Evolutionary conservation across 2,888 invertebrate genomes (phyloP).

Genomic region (Troides helena): DNA sequence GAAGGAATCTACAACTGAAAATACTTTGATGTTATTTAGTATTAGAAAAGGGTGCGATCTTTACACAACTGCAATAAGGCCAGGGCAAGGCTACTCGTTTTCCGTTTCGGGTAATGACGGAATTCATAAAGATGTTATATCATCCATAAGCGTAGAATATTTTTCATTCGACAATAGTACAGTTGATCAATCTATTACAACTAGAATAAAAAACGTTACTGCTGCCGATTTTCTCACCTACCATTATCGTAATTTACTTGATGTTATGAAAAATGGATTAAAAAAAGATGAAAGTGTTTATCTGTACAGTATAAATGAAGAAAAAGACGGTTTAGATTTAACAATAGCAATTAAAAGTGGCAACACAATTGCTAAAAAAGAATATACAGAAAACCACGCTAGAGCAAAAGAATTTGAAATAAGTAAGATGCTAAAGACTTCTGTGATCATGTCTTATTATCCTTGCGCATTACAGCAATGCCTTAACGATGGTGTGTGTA

Average conservation of each 20-base stretch:
- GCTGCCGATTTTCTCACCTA: slow-evolving; percentile 88
- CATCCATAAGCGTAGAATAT: slow-evolving; percentile 91
- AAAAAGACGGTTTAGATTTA: slow-evolving; percentile 83
- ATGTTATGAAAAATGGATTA: slow-evolving; percentile 84
- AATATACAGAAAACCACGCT: slow-evolving; percentile 83
- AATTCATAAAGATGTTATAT: slow-evolving; percentile 91
- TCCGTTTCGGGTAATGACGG: slow-evolving; percentile 95
- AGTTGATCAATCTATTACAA: slow-evolving; percentile 89
- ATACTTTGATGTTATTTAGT: slow-evolving; percentile 80
- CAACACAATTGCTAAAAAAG: slow-evolving; percentile 82
- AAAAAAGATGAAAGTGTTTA: slow-evolving; percentile 83
- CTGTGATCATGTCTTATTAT: slow-evolving; percentile 85
- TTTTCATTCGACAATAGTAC: slow-evolving; percentile 89
- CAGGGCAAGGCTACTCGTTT: slow-evolving; percentile 87
- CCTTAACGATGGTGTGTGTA: slow-evolving; percentile 89
- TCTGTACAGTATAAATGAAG: slow-evolving; percentile 88
- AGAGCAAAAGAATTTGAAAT: slow-evolving; percentile 83
- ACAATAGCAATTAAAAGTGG: slow-evolving; percentile 84
- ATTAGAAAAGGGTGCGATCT: slow-evolving; percentile 91
- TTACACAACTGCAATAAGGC: slow-evolving; percentile 85
- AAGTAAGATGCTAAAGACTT: slow-evolving; percentile 81
- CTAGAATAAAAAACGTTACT: slow-evolving; percentile 86
- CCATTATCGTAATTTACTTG: slow-evolving; percentile 87
- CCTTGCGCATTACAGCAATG: slow-evolving; percentile 88
- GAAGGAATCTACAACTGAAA: slow-evolving; percentile 82